phyloP scores from a whole-genome alignment of 2,113 vertebrate species.

The Beaufortia kweichowensis region DNA sequence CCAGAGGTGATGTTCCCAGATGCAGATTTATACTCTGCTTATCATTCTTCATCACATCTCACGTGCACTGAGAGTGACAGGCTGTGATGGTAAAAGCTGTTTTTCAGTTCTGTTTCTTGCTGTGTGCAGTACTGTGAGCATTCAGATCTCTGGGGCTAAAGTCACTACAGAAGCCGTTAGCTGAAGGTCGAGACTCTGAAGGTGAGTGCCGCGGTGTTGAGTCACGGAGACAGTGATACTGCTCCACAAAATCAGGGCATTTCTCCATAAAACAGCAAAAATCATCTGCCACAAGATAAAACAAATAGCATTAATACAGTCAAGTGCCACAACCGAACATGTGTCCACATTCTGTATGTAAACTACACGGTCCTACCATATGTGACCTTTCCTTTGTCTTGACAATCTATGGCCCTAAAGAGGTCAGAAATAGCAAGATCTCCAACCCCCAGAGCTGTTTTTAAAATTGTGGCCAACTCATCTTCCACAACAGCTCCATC shows the following conservation, averaged over 20 bases:
- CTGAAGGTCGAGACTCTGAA: constrained; percentile 45
- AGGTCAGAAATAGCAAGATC: constrained; percentile 76
- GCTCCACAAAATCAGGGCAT: constrained; percentile 80
- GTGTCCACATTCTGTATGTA: not conserved
- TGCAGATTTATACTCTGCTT: constrained; percentile 17
- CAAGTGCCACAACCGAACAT: not conserved
- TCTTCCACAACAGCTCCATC: constrained; percentile 70
- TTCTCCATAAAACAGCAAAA: constrained; percentile 74
- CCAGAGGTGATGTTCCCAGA: constrained; percentile 21
- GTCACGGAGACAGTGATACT: constrained; percentile 74
- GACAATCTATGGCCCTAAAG: constrained; percentile 74
- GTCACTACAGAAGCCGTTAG: constrained; percentile 81
- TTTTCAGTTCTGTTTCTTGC: constrained; percentile 76
- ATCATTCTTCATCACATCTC: not conserved
- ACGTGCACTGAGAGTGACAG: constrained; percentile 1
- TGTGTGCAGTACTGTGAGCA: constrained; percentile 52
- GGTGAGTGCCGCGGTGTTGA: constrained; percentile 47
- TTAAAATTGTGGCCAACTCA: constrained; percentile 79
- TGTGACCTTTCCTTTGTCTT: constrained; percentile 72
- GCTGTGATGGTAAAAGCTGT: constrained; percentile 43
- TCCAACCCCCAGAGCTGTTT: constrained; percentile 83
- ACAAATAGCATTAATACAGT: not conserved
- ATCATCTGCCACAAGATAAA: constrained; percentile 70
- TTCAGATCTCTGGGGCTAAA: constrained; percentile 75
- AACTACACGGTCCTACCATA: constrained; percentile 75